phyloP scores from a whole-genome alignment of 2,888 invertebrate genomes.

The Ormyrus rosae region DNA sequence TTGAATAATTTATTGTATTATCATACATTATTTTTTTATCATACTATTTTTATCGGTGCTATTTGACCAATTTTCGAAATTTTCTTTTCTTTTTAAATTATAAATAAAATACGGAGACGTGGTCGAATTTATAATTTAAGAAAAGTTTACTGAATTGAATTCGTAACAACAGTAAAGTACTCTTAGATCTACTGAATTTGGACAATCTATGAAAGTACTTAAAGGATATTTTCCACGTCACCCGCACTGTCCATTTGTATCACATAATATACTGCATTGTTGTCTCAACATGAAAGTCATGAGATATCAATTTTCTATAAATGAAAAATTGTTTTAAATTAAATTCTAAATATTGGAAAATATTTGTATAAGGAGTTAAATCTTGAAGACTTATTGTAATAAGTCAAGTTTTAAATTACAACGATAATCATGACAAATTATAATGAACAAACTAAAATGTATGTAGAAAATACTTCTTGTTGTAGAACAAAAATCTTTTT shows the following conservation, averaged over 20 bases:
- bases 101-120: background rate
- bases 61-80: background rate
- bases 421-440: slow-evolving; percentile 7
- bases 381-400: slow-evolving; percentile 1
- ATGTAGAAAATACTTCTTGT: background rate
- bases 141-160: background rate
- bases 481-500: slow-evolving; percentile 7
- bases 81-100: background rate
- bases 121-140: background rate
- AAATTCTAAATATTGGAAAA: slow-evolving; percentile 12
- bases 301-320: slow-evolving; percentile 22
- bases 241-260: slow-evolving; percentile 7
- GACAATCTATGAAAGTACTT: slow-evolving; percentile 46
- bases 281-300: slow-evolving; percentile 3
- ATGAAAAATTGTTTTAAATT: slow-evolving; percentile 2
- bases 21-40: too few species aligned
- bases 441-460: slow-evolving; percentile 17
- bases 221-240: slow-evolving; percentile 26
- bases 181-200: slow-evolving; percentile 9
- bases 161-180: background rate
- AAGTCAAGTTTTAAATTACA: slow-evolving; percentile 11
- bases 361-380: background rate
- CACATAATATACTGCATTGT: slow-evolving; percentile 10
- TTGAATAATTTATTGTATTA: too few species aligned
- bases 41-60: too few species aligned